phyloP scores from a whole-genome alignment of 1,140 invertebrate genomes.

The Danaus melanippus region DNA sequence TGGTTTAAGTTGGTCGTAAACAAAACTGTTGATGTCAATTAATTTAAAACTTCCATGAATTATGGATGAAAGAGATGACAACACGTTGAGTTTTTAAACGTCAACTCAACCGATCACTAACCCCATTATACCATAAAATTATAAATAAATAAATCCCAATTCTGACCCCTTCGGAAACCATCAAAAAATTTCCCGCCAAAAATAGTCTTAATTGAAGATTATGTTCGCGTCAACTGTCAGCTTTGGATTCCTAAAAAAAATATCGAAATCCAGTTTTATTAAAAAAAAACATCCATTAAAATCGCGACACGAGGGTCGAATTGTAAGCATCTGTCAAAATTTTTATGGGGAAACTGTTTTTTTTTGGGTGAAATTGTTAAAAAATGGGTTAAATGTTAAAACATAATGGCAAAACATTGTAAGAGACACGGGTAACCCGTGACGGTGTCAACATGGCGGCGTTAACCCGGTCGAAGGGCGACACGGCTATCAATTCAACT shows the following conservation, averaged over 20 bases:
- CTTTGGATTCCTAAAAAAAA: conserved; percentile 59
- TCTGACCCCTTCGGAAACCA: conserved; percentile 11
- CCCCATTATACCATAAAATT: conserved; percentile 40
- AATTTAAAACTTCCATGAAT: too few relatives aligned
- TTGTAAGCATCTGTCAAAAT: conserved; percentile 52
- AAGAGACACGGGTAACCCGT: conserved; percentile 37
- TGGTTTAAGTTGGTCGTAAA: too few relatives aligned
- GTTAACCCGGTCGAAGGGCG: conserved; percentile 36
- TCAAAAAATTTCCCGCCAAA: conserved; percentile 38
- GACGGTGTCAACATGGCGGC: conserved; percentile 47
- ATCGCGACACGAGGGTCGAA: conserved; percentile 44
- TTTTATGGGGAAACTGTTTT: conserved; percentile 35
- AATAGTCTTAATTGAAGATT: conserved; percentile 70
- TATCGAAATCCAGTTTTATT: conserved; percentile 48
- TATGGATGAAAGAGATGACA: too few relatives aligned
- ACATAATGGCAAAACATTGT: conserved; percentile 53
- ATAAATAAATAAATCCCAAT: conserved; percentile 60
- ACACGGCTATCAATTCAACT: conserved; percentile 20
- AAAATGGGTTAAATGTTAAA: conserved; percentile 65
- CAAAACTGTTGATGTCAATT: too few relatives aligned
- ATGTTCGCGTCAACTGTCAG: conserved; percentile 69
- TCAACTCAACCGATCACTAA: conserved; percentile 6
- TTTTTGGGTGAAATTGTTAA: conserved; percentile 53
- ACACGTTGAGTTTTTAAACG: too few relatives aligned
- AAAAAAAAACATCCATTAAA: conserved; percentile 63